These are phyloP conservation scores for Aplocera efformata DNA, from an alignment of 2,888 invertebrate species.

Conservation along the genomic window DNA sequence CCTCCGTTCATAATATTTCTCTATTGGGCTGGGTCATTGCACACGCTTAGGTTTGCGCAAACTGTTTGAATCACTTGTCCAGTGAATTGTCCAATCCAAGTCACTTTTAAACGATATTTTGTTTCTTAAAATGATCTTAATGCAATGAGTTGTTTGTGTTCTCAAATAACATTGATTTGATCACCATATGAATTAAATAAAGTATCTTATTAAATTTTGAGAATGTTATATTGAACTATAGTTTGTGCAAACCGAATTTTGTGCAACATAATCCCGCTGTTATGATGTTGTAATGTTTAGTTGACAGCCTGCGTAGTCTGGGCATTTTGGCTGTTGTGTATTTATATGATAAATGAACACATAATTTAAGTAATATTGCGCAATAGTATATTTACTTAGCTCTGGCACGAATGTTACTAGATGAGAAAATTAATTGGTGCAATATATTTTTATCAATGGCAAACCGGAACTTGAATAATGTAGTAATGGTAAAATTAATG, in stretches of 20 bases:
- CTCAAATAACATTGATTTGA: no score
- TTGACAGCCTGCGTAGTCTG: slow-evolving; percentile 35
- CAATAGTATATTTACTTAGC: slow-evolving; percentile 41
- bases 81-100: no score
- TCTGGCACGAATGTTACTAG: slow-evolving; percentile 49
- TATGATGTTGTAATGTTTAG: slow-evolving; percentile 38
- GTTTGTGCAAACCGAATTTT: not conserved
- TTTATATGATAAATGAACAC: slow-evolving; percentile 40
- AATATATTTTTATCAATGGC: slow-evolving; percentile 59
- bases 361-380: slow-evolving; percentile 44
- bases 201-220: no score
- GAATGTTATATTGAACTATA: no score
- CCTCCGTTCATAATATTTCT: slow-evolving; percentile 1
- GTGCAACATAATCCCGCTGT: slow-evolving; percentile 14
- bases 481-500: slow-evolving; percentile 18
- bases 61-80: no score
- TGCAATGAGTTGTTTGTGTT: no score
- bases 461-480: slow-evolving; percentile 35
- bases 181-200: no score
- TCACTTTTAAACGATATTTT: no score
- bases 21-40: no score
- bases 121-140: no score
- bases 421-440: slow-evolving; percentile 54
- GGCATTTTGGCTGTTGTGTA: slow-evolving; percentile 66
- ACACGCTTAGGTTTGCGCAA: no score